These are phyloP conservation scores for Yponomeuta cagnagella DNA, from an alignment of 2,888 invertebrate genomes.

Conservation along the genomic window DNA sequence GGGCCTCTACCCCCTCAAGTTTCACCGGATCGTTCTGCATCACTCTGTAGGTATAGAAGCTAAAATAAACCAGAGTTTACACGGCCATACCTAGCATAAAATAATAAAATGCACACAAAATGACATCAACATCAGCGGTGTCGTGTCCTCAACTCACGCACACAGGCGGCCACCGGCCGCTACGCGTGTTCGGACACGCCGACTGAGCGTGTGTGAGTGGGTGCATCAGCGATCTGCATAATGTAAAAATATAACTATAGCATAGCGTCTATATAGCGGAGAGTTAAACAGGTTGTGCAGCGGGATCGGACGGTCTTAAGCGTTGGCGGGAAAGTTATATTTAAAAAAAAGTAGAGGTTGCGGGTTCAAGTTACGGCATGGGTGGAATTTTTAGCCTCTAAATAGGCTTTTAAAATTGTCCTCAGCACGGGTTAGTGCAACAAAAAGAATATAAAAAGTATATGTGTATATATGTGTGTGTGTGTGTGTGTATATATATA, in stretches of 20 bases:
- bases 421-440: too few species aligned
- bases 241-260: slow-evolving; percentile 26
- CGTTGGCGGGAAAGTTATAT: slow-evolving; percentile 13
- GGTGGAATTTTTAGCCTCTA: too few species aligned
- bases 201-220: slow-evolving; percentile 20
- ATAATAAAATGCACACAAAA: not conserved
- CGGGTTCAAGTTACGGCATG: too few species aligned
- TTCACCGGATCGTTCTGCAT: too few species aligned
- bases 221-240: slow-evolving; percentile 29
- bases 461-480: too few species aligned
- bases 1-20: too few species aligned
- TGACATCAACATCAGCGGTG: not conserved
- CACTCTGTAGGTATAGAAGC: too few species aligned
- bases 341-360: not conserved
- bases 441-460: too few species aligned
- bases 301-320: slow-evolving; percentile 17
- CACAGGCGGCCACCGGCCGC: slow-evolving; percentile 18
- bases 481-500: too few species aligned
- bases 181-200: slow-evolving; percentile 13
- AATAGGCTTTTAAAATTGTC: too few species aligned
- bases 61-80: too few species aligned
- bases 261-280: slow-evolving; percentile 14
- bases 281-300: slow-evolving; percentile 19
- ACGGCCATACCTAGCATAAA: not conserved
- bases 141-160: slow-evolving; percentile 17